These are phyloP conservation scores for Julus scandinavius DNA, from an alignment of 2,888 invertebrate genomes.

Conservation along the genomic window DNA sequence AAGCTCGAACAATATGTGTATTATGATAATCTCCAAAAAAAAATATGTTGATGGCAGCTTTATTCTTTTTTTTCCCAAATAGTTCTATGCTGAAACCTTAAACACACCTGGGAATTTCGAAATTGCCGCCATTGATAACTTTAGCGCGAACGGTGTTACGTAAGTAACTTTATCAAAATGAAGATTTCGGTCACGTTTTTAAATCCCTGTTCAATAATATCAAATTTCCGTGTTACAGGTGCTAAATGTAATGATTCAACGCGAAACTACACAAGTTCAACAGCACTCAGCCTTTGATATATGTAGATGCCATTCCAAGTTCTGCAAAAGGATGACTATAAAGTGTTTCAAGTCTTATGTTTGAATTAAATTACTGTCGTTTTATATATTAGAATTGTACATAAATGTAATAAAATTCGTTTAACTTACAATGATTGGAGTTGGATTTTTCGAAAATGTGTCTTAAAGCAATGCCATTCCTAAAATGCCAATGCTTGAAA, in stretches of 20 bases:
- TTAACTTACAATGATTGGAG: background rate
- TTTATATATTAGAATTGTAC: background rate
- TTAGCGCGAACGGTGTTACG: background rate
- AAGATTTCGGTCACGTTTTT: background rate
- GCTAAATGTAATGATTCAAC: background rate
- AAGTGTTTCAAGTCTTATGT: too few relatives aligned
- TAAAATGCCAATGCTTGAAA: too few relatives aligned
- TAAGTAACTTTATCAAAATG: background rate
- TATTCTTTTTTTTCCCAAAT: background rate
- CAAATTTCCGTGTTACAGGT: background rate
- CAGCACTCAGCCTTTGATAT: background rate
- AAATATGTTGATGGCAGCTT: background rate
- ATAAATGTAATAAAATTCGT: background rate
- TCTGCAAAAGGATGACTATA: too few relatives aligned
- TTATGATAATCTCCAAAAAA: background rate
- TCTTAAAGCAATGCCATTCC: too few relatives aligned
- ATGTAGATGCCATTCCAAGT: background rate
- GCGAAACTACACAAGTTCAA: background rate
- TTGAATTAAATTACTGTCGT: background rate
- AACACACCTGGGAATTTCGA: background rate
- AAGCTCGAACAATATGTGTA: too few relatives aligned
- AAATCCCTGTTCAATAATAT: background rate
- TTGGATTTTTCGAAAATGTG: too few relatives aligned
- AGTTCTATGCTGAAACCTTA: background rate
- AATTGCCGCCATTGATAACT: background rate